Base-by-base conservation (phyloP, 2,888 invertebrate genomes). In the Nebria brevicollis region DNA sequence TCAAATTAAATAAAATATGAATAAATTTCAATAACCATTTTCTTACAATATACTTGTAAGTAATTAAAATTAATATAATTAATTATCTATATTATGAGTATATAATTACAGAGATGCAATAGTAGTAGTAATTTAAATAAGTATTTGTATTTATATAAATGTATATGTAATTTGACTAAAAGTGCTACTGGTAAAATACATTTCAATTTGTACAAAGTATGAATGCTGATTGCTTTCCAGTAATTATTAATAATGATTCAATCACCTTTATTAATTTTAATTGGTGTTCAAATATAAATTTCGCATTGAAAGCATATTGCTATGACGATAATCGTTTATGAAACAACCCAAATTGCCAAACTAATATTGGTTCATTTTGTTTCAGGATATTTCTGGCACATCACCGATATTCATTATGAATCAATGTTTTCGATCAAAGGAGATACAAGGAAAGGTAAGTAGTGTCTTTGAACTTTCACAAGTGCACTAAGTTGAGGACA, bases 381-480 rank as follows among this genome's bases (percentile, higher is more conserved):
- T 94, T 1, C 94, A 97, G 97, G 97, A 86, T 96, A 95, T 89
- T 97, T 97, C 90, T 97, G 97, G 97, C 97, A 97, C 90, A 95
- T 97, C 87, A 96, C 97, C 84, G 97, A 97, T 89, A 93, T 97
- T 86, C 97, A 97, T 89, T 95, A 95, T 90, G 97, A 97, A 88
- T 94, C 95, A 6, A 93, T 94, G 85, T 97, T 96, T 89, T 94
- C 95, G 85, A 91, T 93, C 78, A 92, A 93, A 85, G 95, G 95
- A 82, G 95, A 95, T 88, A 92, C 94, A 85, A 92, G 92, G 88
- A 92, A 93, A 91, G 94, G 95, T 95, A 92, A 93, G 94, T 93
- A 90, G 77, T 77, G 70, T 54, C 13, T 13, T 54, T 54, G 54
- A 54, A 7, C 54, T 54, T 8, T 13, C 54, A 54, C 6, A 54